Evolutionary conservation across 2,797 vertebrate genomes (phyloP), one percentile per base, ranked within the genome.

Genomic region (Falco biarmicus): DNA sequence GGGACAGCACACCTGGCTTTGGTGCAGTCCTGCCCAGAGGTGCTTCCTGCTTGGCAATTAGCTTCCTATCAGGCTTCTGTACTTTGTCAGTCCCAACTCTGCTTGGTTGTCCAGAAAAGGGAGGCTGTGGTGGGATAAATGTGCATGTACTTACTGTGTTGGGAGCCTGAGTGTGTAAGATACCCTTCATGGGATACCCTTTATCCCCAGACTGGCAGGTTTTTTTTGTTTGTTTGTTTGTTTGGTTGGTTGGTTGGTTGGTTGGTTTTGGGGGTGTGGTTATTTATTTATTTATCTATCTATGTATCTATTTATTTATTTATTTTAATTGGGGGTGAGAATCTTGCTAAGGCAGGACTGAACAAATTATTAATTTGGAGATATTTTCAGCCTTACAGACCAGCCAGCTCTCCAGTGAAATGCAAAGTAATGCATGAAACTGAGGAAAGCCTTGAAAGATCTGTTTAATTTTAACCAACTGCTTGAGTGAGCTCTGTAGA

Each of bases 21-120:
- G 47, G 20, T 61, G 24, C 5, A 6, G 41, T 92, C 86, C 76
- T 77, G 83, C 51, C 50, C 43, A 41, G 26, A 41, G 85, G 73
- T 15, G 21, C 80, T 95, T 96, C 73, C 88, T 87, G 73, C 71
- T 88, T 93, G 4, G 43, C 80, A 92, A 95, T 83, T 80, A 87
- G 81, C 76, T 92, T 85, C 32, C 16, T 60, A 60, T 32, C 25
- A n/a, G 80, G 32, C 57, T 19, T 16, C 14, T 74, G 45, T 39
- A 41, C 53, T 59, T 73, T 48, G 15, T 68, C 59, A n/a, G 66
- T 43, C 37, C 50, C 39, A 47, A 51, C 34, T 15, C 18, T 59
- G 53, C 60, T 7, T 57, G 41, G 31, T 26, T 48, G 48, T 47
- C 53, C 2, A 39, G 74, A 64, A 69, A 45, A 71, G 12, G 26